These are phyloP conservation scores for Megalurothrips usitatus DNA, from an alignment of 2,888 invertebrate genomes.

Conservation along the genomic window DNA sequence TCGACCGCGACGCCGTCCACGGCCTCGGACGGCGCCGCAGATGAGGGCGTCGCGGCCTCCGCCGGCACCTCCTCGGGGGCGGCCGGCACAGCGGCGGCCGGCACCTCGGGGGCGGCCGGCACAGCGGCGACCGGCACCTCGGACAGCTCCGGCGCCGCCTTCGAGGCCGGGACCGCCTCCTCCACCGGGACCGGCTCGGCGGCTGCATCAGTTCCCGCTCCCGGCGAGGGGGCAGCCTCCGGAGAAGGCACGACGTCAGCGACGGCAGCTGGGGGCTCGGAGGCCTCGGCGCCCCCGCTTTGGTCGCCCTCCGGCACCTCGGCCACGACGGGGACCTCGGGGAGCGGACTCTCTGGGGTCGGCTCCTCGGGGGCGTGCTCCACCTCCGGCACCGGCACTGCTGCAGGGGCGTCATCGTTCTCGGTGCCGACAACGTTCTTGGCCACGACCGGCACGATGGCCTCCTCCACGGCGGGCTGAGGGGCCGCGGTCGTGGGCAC, in stretches of 20 bases:
- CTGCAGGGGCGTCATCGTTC: background rate
- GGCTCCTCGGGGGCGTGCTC: no score
- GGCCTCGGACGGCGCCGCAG: background rate
- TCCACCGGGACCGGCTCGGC: background rate
- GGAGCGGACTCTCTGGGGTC: no score
- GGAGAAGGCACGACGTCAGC: background rate
- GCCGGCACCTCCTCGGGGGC: background rate
- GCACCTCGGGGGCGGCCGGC: background rate
- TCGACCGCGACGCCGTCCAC: background rate
- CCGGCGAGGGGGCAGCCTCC: background rate
- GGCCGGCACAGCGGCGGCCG: background rate
- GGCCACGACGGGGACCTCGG: no score
- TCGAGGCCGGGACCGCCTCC: background rate
- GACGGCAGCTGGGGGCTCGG: background rate
- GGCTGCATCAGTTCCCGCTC: no score
- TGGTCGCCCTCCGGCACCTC: no score
- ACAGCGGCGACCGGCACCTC: background rate
- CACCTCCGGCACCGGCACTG: background rate
- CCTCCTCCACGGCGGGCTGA: background rate
- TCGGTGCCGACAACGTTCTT: background rate
- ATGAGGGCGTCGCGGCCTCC: background rate
- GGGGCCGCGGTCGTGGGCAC: background rate
- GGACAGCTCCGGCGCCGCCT: background rate
- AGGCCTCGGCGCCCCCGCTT: background rate
- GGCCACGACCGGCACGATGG: background rate